Base-by-base conservation (phyloP, 2,888 invertebrate genomes). In the Incurvaria masculella region DNA sequence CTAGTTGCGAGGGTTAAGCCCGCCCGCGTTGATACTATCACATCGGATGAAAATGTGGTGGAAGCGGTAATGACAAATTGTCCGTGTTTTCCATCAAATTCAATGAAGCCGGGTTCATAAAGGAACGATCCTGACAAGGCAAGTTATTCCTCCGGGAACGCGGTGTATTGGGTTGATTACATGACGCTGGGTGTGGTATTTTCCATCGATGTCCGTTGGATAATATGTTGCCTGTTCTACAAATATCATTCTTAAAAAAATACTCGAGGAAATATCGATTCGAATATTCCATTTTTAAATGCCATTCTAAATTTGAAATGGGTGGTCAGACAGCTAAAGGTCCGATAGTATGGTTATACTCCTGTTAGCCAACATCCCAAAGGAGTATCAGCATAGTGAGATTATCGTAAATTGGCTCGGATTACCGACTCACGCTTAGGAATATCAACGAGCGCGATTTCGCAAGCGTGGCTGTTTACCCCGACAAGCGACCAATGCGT, bases 331-430 rank as follows among this genome's bases (percentile, higher is more conserved):
- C n/a, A n/a, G n/a, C n/a, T n/a, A n/a, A n/a, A n/a, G n/a, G n/a
- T n/a, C n/a, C n/a, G n/a, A n/a, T n/a, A n/a, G n/a, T n/a, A n/a
- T n/a, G n/a, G n/a, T n/a, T n/a, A n/a, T n/a, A n/a, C n/a, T n/a
- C n/a, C n/a, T n/a, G n/a, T n/a, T n/a, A n/a, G n/a, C n/a, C n/a
- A n/a, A n/a, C n/a, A n/a, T n/a, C n/a, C 23, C 23, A 23, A 23
- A 23, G 23, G 23, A 23, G 23, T 23, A 74, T 72, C 60, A 65
- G 57, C 59, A 59, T 62, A 63, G 65, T 66, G 61, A 62, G 69
- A 76, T 78, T 76, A 73, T 63, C 56, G 68, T 59, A 72, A 75
- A 76, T 75, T 72, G 75, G 68, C 61, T 68, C 62, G 61, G 61
- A 61, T 57, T 63, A 67, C 62, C 60, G 63, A 70, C 70, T 71